These are phyloP conservation scores for Dendroctonus valens DNA, from an alignment of 1,140 invertebrate species.

Conservation along the genomic window DNA sequence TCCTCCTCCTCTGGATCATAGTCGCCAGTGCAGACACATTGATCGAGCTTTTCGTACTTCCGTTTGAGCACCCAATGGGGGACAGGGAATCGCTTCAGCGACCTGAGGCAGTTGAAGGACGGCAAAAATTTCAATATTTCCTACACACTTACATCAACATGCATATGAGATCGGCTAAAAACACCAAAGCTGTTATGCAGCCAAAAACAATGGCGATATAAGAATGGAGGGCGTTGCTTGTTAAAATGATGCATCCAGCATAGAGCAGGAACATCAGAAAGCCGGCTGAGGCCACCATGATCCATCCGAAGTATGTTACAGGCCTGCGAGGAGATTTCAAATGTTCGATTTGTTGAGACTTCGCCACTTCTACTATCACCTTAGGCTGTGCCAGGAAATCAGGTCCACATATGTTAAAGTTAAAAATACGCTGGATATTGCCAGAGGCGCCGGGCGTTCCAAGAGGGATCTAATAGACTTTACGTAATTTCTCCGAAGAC, in stretches of 20 bases:
- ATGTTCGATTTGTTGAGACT: background rate
- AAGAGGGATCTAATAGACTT: conserved; percentile 9
- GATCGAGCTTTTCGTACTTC: conserved; percentile 8
- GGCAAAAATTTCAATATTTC: conserved; percentile 3
- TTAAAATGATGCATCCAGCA: conserved; percentile 14
- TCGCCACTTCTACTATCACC: background rate
- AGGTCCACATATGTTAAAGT: conserved; percentile 16
- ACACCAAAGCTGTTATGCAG: conserved; percentile 18
- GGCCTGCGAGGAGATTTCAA: conserved; percentile 8
- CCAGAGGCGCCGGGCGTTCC: conserved; percentile 9
- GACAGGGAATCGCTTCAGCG: conserved; percentile 23
- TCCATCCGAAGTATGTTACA: conserved; percentile 20
- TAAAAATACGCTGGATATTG: conserved; percentile 10
- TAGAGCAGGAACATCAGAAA: conserved; percentile 23
- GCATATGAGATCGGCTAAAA: conserved; percentile 24
- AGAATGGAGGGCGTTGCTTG: background rate
- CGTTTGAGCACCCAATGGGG: conserved; percentile 21
- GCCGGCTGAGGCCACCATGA: conserved; percentile 19
- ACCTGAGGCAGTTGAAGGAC: conserved; percentile 5
- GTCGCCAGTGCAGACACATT: conserved; percentile 20
- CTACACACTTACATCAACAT: conserved; percentile 17
- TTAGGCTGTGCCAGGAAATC: conserved; percentile 12
- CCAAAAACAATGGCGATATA: conserved; percentile 18
- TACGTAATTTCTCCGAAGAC: background rate
- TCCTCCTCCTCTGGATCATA: background rate